Evolutionary conservation across 1,140 invertebrate genomes (phyloP).

Genomic region (Euschistus heros): DNA sequence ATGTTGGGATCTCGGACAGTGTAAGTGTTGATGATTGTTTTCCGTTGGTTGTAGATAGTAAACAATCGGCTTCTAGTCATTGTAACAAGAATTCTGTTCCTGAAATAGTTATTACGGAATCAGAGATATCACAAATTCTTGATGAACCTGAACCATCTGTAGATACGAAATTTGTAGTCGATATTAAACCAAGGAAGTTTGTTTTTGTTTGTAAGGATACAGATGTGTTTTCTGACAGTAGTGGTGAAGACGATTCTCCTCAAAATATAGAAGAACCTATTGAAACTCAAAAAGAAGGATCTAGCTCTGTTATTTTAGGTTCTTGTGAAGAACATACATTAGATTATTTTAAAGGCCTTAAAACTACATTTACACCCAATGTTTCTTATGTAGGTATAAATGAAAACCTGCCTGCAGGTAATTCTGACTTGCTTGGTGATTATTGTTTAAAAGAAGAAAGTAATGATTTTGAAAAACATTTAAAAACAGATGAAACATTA

Average conservation of each 20-base stretch:
- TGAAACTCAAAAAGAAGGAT: conserved; percentile 26
- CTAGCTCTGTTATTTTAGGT: conserved; percentile 42
- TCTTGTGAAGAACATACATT: conserved; percentile 44
- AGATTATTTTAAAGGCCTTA: conserved; percentile 42
- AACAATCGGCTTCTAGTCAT: conserved; percentile 20
- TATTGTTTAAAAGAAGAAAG: too few relatives aligned
- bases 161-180: conserved; percentile 16
- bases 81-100: conserved; percentile 23
- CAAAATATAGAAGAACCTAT: background rate
- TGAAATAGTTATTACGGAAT: conserved; percentile 29
- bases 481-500: too few relatives aligned
- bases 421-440: too few relatives aligned
- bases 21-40: too few relatives aligned
- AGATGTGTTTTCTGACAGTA: background rate
- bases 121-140: conserved; percentile 18
- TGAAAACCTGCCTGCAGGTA: too few relatives aligned
- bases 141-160: conserved; percentile 19
- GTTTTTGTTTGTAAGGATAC: conserved; percentile 23
- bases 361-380: conserved; percentile 33
- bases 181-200: conserved; percentile 23
- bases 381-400: too few relatives aligned
- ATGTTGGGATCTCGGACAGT: background rate
- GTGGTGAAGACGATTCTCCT: background rate
- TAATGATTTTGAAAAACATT: too few relatives aligned
- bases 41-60: background rate